Percentiles rank a stretch among this genome's conserved stretches.
Evolutionary conservation across 1,140 invertebrate genomes (phyloP).

Genomic region (Ostrea denselamellosa): DNA sequence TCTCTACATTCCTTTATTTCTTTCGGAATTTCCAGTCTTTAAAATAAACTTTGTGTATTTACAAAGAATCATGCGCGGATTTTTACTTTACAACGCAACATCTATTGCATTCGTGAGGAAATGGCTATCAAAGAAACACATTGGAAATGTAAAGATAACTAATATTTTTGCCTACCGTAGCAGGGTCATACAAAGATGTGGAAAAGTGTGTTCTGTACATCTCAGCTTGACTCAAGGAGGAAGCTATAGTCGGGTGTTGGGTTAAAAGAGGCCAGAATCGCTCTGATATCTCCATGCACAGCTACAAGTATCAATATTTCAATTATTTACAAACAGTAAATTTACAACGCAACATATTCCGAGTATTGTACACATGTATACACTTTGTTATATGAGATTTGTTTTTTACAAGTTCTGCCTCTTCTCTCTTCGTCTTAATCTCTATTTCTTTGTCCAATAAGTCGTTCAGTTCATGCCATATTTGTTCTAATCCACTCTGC

Average conservation of each 20-base stretch:
- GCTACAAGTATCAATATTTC: background rate
- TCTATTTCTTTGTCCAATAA: constrained; percentile 42
- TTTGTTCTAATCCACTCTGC: constrained; percentile 38
- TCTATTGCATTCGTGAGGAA: no score
- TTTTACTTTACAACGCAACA: no score
- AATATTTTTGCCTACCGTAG: constrained; percentile 57
- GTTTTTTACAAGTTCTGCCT: constrained; percentile 44
- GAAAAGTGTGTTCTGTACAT: constrained; percentile 67
- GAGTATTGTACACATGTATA: no score
- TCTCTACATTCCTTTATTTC: no score
- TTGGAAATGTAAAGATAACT: no score
- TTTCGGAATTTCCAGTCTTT: no score
- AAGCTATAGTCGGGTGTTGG: constrained; percentile 65
- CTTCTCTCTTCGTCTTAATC: constrained; percentile 46
- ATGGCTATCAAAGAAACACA: no score
- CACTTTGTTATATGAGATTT: background rate
- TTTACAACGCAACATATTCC: no score
- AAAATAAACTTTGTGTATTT: no score
- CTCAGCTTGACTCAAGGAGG: constrained; percentile 65
- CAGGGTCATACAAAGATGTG: constrained; percentile 64
- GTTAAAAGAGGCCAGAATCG: constrained; percentile 58
- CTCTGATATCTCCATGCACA: constrained; percentile 57
- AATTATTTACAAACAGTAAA: no score
- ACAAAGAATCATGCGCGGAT: no score
- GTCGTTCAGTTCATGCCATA: constrained; percentile 46